phyloP scores from a whole-genome alignment of 1,140 invertebrate genomes.

The Bombus turneri region DNA sequence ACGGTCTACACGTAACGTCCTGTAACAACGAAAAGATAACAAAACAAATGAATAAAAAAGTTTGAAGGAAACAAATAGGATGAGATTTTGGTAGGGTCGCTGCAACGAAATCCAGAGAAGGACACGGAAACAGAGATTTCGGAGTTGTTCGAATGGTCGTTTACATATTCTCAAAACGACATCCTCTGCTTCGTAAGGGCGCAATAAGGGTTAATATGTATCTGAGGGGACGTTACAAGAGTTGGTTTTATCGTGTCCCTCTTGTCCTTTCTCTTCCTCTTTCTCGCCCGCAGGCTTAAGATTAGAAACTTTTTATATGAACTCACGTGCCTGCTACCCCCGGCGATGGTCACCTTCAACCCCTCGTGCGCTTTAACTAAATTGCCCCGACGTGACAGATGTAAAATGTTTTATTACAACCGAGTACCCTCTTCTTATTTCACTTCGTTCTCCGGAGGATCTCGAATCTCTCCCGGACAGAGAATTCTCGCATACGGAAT shows the following conservation, averaged over 20 bases:
- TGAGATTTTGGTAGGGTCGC: too few relatives aligned
- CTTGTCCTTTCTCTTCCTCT: conserved; percentile 25
- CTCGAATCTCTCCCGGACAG: neutral
- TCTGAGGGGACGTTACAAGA: conserved; percentile 60
- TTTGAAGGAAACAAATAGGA: neutral
- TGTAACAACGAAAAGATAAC: too few relatives aligned
- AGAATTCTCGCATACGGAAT: neutral
- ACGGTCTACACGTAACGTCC: fast-evolving
- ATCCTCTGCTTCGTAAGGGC: conserved; percentile 24
- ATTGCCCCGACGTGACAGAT: conserved; percentile 49
- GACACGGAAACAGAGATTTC: conserved; percentile 14
- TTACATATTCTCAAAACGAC: conserved; percentile 48
- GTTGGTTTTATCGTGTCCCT: conserved; percentile 38
- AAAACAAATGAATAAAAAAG: neutral
- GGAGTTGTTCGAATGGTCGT: conserved; percentile 28
- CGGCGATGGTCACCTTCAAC: conserved; percentile 25
- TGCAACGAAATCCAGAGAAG: neutral
- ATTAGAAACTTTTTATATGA: conserved; percentile 69
- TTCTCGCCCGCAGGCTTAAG: conserved; percentile 51
- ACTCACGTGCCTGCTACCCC: conserved; percentile 51
- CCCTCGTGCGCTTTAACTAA: conserved; percentile 25
- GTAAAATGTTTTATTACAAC: conserved; percentile 13
- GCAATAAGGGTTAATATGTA: conserved; percentile 58
- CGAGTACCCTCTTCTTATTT: conserved; percentile 29
- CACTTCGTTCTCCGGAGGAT: neutral